Conservation (phyloP, 2,797 vertebrate species). For the Coreius guichenoti region DNA sequence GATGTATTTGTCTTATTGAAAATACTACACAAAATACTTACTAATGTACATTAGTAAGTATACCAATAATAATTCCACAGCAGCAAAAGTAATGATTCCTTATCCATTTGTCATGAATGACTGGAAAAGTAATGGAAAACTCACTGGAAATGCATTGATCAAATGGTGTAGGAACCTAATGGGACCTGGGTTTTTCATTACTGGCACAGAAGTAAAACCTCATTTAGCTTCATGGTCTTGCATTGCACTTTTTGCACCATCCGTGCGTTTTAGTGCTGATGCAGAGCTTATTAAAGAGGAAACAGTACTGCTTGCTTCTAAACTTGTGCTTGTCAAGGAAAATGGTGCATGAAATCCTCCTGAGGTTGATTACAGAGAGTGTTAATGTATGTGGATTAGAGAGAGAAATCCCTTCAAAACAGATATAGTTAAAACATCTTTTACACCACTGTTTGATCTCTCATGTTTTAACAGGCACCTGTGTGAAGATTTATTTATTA, state of each 20-base stretch:
- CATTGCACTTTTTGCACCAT: constrained; percentile 20
- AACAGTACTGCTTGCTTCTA: constrained; percentile 39
- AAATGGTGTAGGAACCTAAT: not conserved
- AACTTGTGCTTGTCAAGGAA: constrained; percentile 53
- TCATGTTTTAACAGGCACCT: not conserved
- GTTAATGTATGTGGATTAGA: constrained; percentile 43
- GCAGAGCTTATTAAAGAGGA: constrained; percentile 50
- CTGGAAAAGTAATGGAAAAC: not conserved
- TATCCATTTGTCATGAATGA: not conserved
- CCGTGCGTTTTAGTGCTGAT: constrained; percentile 29
- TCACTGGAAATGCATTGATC: not conserved
- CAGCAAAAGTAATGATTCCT: not conserved
- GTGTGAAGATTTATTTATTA: not conserved
- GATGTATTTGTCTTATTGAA: not conserved
- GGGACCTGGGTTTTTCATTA: constrained; percentile 1
- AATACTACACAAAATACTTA: not conserved
- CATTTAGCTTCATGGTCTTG: constrained; percentile 8
- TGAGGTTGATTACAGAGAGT: constrained; percentile 50
- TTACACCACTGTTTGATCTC: constrained; percentile 10
- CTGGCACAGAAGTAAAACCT: constrained; percentile 30
- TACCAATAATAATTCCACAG: not conserved
- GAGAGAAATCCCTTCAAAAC: constrained; percentile 19
- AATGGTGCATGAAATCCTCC: constrained; percentile 53
- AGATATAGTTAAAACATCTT: constrained; percentile 4
- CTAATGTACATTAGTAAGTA: not conserved